phyloP scores from a whole-genome alignment of 2,888 invertebrate species.

The Cephus pygmeus region DNA sequence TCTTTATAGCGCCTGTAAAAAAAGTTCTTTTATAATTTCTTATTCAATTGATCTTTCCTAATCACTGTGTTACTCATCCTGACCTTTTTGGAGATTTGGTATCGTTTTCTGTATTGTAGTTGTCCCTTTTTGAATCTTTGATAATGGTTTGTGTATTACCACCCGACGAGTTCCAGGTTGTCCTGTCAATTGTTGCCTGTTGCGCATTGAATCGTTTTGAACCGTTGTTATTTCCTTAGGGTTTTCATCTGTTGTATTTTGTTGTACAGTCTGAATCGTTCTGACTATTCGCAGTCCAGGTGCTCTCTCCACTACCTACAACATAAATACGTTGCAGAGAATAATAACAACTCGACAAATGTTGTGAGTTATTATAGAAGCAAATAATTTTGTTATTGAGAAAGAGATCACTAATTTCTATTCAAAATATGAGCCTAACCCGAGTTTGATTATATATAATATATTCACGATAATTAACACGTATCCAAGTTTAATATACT shows the following conservation, averaged over 20 bases:
- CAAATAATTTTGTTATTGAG: background rate
- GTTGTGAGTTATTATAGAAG: background rate
- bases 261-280: constrained; percentile 44
- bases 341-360: background rate
- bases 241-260: constrained; percentile 28
- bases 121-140: constrained; percentile 42
- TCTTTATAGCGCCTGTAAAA: constrained; percentile 13
- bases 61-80: background rate
- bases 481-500: background rate
- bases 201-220: background rate
- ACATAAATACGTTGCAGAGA: constrained; percentile 20
- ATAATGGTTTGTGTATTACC: constrained; percentile 49
- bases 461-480: background rate
- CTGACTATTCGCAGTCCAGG: constrained; percentile 48
- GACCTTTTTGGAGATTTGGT: constrained; percentile 44
- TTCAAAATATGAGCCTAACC: background rate
- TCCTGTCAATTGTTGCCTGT: constrained; percentile 21
- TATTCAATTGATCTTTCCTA: background rate
- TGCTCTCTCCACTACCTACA: constrained; percentile 39
- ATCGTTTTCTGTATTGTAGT: constrained; percentile 49
- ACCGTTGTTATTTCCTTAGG: background rate
- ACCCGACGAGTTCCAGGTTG: constrained; percentile 46
- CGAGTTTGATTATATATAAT: background rate
- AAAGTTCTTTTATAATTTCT: background rate
- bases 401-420: background rate